phyloP scores from a whole-genome alignment of 1,140 invertebrate species.

The Ips typographus region DNA sequence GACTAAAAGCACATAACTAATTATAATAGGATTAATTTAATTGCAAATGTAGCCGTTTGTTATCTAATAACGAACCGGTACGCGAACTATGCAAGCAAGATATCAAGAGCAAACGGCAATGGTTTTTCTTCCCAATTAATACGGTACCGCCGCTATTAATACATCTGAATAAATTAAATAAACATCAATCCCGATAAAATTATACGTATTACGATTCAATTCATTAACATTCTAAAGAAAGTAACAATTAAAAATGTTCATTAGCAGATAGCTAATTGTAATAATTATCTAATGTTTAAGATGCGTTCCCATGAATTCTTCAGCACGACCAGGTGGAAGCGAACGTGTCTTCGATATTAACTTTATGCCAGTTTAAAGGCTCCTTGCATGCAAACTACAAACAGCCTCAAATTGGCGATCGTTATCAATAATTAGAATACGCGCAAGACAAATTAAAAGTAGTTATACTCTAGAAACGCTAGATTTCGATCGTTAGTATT shows the following conservation, averaged over 20 bases:
- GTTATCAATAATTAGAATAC: too few relatives aligned
- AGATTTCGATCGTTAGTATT: too few relatives aligned
- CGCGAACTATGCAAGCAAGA: conserved; percentile 7
- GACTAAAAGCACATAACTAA: not conserved
- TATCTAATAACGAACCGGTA: conserved; percentile 9
- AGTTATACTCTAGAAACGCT: too few relatives aligned
- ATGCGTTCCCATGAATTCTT: not conserved
- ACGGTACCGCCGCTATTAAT: conserved; percentile 12
- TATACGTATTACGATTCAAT: conserved; percentile 1
- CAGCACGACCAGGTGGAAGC: not conserved
- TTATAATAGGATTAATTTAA: not conserved
- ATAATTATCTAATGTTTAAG: conserved; percentile 3
- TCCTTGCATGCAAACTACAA: too few relatives aligned
- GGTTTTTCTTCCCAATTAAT: conserved; percentile 12
- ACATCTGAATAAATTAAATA: conserved; percentile 15
- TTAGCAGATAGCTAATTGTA: conserved; percentile 8
- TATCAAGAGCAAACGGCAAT: not conserved
- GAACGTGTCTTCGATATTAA: not conserved
- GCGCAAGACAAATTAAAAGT: too few relatives aligned
- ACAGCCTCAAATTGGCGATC: too few relatives aligned
- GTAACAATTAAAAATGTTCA: conserved; percentile 14
- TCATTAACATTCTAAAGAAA: conserved; percentile 12
- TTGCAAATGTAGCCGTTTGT: not conserved
- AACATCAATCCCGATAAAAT: conserved; percentile 5
- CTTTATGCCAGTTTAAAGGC: not conserved